phyloP scores from a whole-genome alignment of 2,113 vertebrate species.

The Phrynosoma platyrhinos region DNA sequence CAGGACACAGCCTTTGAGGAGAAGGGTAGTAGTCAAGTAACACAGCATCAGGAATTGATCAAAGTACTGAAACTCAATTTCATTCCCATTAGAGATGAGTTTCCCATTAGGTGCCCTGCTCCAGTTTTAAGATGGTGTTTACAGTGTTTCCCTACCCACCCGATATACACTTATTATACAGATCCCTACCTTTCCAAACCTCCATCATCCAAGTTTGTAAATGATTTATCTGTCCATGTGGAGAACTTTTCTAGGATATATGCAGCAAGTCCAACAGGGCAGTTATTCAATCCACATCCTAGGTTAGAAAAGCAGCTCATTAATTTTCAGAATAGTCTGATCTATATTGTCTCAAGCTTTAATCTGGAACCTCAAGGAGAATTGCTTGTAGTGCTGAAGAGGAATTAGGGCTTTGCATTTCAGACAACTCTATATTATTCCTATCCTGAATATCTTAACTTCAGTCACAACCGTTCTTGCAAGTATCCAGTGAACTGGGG shows the following conservation, averaged over 20 bases:
- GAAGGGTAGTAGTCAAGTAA: background rate
- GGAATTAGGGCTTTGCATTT: background rate
- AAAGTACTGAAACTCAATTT: background rate
- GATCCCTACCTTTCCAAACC: slow-evolving; percentile 84
- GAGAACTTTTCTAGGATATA: slow-evolving; percentile 92
- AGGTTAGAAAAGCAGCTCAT: slow-evolving; percentile 21
- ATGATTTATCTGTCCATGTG: slow-evolving; percentile 81
- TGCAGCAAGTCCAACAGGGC: slow-evolving; percentile 87
- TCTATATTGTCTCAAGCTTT: background rate
- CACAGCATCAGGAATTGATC: background rate
- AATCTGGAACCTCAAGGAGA: background rate
- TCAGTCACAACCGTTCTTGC: background rate
- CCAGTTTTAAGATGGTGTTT: slow-evolving; percentile 1
- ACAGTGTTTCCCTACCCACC: background rate
- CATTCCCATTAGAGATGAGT: background rate
- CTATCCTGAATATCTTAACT: background rate
- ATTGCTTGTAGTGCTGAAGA: background rate
- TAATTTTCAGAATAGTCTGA: background rate
- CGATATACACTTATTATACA: background rate
- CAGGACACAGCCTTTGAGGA: background rate
- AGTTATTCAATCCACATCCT: slow-evolving; percentile 88
- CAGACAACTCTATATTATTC: background rate
- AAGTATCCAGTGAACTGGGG: background rate
- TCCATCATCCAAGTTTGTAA: slow-evolving; percentile 79
- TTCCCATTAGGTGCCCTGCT: background rate